Evolutionary conservation across 2,888 invertebrate genomes (phyloP), one percentile per base, ranked within the genome.

Genomic region (Anaspis maculata): DNA sequence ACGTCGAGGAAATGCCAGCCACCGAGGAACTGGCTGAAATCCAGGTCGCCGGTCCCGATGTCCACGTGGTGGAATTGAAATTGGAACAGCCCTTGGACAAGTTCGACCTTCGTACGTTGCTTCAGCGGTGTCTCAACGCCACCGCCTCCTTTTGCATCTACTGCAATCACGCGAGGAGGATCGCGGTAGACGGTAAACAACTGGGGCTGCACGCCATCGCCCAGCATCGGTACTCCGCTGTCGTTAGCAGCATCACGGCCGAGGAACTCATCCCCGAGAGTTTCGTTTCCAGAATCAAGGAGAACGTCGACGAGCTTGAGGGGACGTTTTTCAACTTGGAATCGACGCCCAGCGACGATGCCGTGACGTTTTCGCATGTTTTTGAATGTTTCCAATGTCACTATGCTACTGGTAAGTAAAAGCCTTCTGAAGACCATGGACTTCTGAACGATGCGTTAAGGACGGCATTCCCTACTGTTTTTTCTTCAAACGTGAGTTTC

Each of bases 321-420:
- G 59, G 67, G 1, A 67, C 76, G 21, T 85, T 71, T 56, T 79
- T 89, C 37, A 88, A 85, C 65, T 66, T 83, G 33, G 78, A 81
- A 52, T 83, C 78, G 51, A 80, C 79, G 55, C 62, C 69, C 24
- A 72, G 73, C 22, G 77, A 71, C 37, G 69, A 68, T 51, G 74
- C 71, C 42, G 64, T 54, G 19, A 73, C 75, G 10, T 73, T 76
- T 57, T 79, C 81, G 35, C 76, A 81, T 43, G 69, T 75, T 6
- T 89, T 85, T 62, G 88, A 88, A 64, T 89, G 89, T 68, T 88
- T 88, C 66, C 85, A 86, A 52, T 89, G 89, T 66, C 76, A 83
- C 49, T 86, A 79, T 61, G 76, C 78, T 51, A 83, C 86, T 37
- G n/a, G n/a, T n/a, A n/a, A n/a, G n/a, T n/a, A n/a, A n/a, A n/a